Evolutionary conservation across 2,888 invertebrate species (phyloP).

Genomic region (Ormyrus rosae): DNA sequence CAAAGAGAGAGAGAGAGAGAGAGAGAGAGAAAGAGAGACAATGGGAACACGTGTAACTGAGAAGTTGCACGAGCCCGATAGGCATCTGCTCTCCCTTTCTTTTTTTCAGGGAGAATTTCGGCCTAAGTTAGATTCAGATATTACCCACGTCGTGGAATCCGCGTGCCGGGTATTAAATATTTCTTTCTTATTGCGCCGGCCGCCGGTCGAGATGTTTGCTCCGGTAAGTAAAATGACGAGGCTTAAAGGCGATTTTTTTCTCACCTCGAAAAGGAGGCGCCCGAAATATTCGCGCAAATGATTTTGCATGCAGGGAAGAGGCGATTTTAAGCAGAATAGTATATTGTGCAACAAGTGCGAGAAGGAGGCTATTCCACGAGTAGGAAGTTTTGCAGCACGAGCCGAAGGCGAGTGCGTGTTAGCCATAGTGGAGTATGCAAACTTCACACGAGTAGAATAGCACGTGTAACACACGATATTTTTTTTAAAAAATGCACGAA

Average conservation of each 20-base stretch:
- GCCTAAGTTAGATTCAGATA: constrained; percentile 45
- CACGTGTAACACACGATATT: too few relatives aligned
- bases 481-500: too few relatives aligned
- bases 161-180: constrained; percentile 1
- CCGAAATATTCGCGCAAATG: not conserved
- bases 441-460: too few relatives aligned
- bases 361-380: too few relatives aligned
- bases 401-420: too few relatives aligned
- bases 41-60: constrained; percentile 43
- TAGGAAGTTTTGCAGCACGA: too few relatives aligned
- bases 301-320: not conserved
- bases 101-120: constrained; percentile 17
- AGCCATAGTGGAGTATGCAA: too few relatives aligned
- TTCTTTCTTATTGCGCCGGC: constrained; percentile 4
- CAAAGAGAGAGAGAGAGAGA: constrained; percentile 37
- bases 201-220: not conserved
- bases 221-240: not conserved
- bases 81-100: constrained; percentile 30
- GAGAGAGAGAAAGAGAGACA: too few relatives aligned
- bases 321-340: constrained; percentile 1
- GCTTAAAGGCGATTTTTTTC: constrained; percentile 8
- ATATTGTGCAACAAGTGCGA: too few relatives aligned
- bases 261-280: not conserved
- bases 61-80: constrained; percentile 32
- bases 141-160: constrained; percentile 33